A percentile compares a stretch with the other conserved stretches of the same genome.
Evolutionary conservation across 2,113 vertebrate genomes (phyloP).

Genomic region (Meleagris gallopavo): DNA sequence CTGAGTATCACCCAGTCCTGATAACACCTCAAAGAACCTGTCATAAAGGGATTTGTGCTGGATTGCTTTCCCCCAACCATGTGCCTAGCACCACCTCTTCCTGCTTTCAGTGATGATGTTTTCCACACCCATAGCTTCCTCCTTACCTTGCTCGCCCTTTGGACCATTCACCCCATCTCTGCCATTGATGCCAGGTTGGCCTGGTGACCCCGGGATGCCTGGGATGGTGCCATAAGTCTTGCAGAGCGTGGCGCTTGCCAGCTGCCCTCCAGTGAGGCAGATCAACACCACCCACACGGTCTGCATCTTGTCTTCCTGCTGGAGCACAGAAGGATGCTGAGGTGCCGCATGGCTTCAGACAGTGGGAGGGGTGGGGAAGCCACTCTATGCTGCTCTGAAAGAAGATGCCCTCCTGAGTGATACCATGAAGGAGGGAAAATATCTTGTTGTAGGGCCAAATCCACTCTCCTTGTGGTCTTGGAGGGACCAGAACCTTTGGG

Average conservation of each 20-base stretch:
- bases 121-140: background rate
- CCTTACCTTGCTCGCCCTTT: conserved; percentile 83
- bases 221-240: conserved; percentile 47
- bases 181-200: conserved; percentile 79
- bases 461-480: too few relatives aligned
- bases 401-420: background rate
- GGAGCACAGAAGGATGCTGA: background rate
- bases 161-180: conserved; percentile 76
- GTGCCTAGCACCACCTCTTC: background rate
- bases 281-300: background rate
- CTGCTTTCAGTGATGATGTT: fast-evolving
- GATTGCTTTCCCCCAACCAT: background rate
- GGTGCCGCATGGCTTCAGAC: background rate
- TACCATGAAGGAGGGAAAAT: background rate
- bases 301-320: conserved; percentile 18
- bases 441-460: background rate
- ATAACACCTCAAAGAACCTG: background rate
- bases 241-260: conserved; percentile 59
- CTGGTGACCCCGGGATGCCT: conserved; percentile 83
- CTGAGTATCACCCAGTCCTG: background rate
- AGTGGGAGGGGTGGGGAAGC: background rate
- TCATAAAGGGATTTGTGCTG: background rate
- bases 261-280: conserved; percentile 18
- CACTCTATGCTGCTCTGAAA: background rate
- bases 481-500: background rate